Evolutionary conservation across 1,140 invertebrate genomes (phyloP), one percentile per base, ranked within the genome.

Genomic region (Phthorimaea operculella): DNA sequence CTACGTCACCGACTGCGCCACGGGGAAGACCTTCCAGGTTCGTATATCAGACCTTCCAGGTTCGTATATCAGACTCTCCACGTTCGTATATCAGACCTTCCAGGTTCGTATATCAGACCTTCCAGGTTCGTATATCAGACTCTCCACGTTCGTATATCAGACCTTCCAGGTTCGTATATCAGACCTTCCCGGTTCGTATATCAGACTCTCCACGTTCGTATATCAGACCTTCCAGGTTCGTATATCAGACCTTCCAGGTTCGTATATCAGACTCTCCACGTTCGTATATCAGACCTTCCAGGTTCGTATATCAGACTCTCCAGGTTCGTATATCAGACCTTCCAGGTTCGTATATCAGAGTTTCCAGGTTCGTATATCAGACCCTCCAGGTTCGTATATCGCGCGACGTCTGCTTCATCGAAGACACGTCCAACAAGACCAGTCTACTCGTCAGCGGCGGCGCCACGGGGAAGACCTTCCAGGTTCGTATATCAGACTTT

Each of bases 91-190:
- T 36, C 7, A 36, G 34, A 7, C n/a, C n/a, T n/a, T n/a, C n/a
- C n/a, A n/a, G n/a, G n/a, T n/a, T n/a, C n/a, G n/a, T n/a, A n/a
- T n/a, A n/a, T n/a, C n/a, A n/a, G n/a, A n/a, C n/a, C n/a, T n/a
- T n/a, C n/a, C 98, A 99, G 79, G 97, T 99, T 79, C 98, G 98
- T 17, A 99, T 98, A 0, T 93, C 99, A 75, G 97, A 99, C 76
- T n/a, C n/a, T n/a, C n/a, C 15, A 18, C 10, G 34, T 12, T 36
- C 7, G 34, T 12, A 36, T 7, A 36, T 36, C 7, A 36, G 34
- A 7, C n/a, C n/a, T n/a, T n/a, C n/a, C n/a, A n/a, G n/a, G n/a
- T n/a, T n/a, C n/a, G n/a, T n/a, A n/a, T n/a, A n/a, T n/a, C n/a
- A n/a, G n/a, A n/a, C n/a, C n/a, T n/a, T n/a, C n/a, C n/a, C n/a